phyloP scores from a whole-genome alignment of 2,888 invertebrate species.

The Vannuccia rotundouncinata region DNA sequence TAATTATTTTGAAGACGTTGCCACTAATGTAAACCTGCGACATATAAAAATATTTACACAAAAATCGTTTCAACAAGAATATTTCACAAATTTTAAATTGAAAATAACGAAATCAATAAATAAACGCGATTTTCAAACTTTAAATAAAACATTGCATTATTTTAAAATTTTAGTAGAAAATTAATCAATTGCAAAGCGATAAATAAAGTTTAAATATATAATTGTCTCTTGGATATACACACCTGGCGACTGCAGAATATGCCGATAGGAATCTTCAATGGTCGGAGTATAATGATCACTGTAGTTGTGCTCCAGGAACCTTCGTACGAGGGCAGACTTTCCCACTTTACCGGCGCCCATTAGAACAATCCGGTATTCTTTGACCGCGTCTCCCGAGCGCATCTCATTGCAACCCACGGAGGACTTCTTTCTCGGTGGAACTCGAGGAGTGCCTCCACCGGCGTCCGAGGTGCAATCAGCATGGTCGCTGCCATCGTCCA shows the following conservation, averaged over 20 bases:
- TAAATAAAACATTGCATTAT: too few relatives aligned
- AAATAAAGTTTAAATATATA: too few relatives aligned
- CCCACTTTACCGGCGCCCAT: constrained; percentile 7
- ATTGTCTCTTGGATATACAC: background rate
- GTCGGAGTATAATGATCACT: background rate
- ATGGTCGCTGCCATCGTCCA: background rate
- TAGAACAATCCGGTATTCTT: constrained; percentile 8
- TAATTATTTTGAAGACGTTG: too few relatives aligned
- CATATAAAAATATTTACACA: too few relatives aligned
- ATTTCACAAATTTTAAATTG: too few relatives aligned
- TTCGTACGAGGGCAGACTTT: background rate
- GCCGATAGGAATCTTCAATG: constrained; percentile 13
- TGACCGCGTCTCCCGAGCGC: background rate
- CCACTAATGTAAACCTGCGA: too few relatives aligned
- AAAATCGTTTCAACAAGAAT: too few relatives aligned
- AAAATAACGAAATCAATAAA: too few relatives aligned
- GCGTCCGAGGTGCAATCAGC: too few relatives aligned
- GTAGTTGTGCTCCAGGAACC: background rate
- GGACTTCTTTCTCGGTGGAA: background rate
- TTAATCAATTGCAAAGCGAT: too few relatives aligned
- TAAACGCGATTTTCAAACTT: too few relatives aligned
- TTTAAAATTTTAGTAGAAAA: too few relatives aligned
- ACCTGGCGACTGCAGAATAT: constrained; percentile 11
- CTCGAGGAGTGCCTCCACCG: background rate
- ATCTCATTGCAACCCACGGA: background rate